Conservation (phyloP, 2,797 vertebrate species). For the Sarcophilus harrisii region DNA sequence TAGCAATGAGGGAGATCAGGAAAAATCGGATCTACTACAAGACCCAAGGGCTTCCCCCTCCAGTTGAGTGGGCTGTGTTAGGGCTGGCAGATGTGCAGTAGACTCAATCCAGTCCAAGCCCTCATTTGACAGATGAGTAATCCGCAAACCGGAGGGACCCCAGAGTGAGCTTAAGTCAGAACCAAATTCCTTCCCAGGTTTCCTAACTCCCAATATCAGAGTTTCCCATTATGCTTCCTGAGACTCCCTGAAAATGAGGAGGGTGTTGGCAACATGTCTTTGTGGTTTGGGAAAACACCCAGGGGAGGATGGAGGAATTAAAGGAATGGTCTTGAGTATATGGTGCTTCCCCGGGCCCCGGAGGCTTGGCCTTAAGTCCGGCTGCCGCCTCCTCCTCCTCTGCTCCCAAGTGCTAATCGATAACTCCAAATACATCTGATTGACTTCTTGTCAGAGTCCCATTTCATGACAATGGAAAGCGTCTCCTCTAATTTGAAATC, state of each 20-base stretch:
- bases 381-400: constrained; percentile 12
- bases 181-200: background rate
- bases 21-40: background rate
- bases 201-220: background rate
- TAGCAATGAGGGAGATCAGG: background rate
- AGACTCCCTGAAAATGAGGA: background rate
- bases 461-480: constrained; percentile 76
- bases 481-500: constrained; percentile 78
- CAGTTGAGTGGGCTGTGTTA: background rate
- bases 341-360: constrained; percentile 26
- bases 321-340: constrained; percentile 7
- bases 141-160: background rate
- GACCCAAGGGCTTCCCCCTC: background rate
- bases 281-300: constrained; percentile 52
- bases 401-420: constrained; percentile 72
- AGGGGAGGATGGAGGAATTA: background rate
- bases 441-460: constrained; percentile 78
- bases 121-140: background rate
- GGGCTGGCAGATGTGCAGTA: background rate
- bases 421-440: constrained; percentile 74
- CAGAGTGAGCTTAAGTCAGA: background rate
- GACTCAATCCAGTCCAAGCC: background rate
- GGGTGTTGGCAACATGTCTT: background rate
- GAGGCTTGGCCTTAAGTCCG: constrained; percentile 52
- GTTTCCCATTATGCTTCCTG: background rate